Conservation (phyloP, 2,888 invertebrate genomes). For the Ypsolopha scabrella region DNA sequence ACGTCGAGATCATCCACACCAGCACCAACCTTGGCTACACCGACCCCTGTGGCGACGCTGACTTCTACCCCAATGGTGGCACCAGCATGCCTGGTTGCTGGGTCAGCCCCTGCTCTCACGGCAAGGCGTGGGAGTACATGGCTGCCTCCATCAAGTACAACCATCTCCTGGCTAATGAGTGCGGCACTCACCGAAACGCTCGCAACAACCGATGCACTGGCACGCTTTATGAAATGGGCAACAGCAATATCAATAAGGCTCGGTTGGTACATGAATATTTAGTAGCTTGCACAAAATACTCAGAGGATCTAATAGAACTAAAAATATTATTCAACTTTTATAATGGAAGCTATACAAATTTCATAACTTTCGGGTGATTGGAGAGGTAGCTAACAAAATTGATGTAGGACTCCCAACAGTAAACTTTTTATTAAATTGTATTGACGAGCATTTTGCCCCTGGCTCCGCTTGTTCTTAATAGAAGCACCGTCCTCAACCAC, state of each 20-base stretch:
- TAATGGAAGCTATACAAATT: no score
- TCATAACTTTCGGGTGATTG: no score
- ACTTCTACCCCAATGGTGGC: conserved; percentile 57
- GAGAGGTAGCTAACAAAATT: no score
- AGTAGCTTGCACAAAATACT: no score
- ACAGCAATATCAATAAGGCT: conserved; percentile 30
- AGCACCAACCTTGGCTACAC: conserved; percentile 30
- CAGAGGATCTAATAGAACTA: no score
- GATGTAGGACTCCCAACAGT: no score
- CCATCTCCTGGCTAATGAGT: conserved; percentile 32
- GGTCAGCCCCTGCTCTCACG: conserved; percentile 37
- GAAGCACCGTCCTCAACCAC: no score
- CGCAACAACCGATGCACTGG: conserved; percentile 27
- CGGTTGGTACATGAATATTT: conserved; percentile 17
- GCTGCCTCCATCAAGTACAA: conserved; percentile 33
- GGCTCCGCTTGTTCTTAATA: no score
- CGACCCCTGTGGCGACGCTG: conserved; percentile 36
- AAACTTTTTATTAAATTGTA: no score
- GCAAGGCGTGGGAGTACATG: conserved; percentile 34
- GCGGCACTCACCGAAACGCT: conserved; percentile 23
- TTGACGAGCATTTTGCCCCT: no score
- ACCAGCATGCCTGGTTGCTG: conserved; percentile 44
- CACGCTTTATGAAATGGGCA: conserved; percentile 28
- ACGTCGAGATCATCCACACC: conserved; percentile 56
- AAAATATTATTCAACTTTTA: no score